These are phyloP conservation scores for Cinclus cinclus DNA, from an alignment of 2,113 vertebrate genomes.

Conservation along the genomic window DNA sequence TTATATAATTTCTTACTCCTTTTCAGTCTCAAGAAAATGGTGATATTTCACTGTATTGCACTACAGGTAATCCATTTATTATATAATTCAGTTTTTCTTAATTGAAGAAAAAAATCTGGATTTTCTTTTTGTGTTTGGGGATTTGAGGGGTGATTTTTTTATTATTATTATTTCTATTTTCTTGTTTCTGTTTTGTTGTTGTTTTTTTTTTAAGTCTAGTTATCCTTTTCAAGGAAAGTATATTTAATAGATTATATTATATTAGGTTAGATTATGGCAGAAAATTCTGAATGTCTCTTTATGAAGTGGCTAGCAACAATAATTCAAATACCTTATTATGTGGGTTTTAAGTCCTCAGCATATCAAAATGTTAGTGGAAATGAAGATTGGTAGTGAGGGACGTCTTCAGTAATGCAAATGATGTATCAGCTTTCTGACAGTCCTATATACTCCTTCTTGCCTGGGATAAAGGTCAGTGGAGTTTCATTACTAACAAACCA, in stretches of 20 bases:
- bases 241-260: background rate
- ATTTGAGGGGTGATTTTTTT: background rate
- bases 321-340: background rate
- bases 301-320: background rate
- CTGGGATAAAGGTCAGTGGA: background rate
- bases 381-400: background rate
- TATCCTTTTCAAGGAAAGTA: background rate
- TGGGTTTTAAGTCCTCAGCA: background rate
- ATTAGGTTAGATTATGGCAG: background rate
- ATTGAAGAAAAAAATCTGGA: background rate
- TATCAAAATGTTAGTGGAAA: background rate
- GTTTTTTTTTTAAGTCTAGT: background rate
- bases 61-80: background rate
- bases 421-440: background rate
- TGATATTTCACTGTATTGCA: background rate
- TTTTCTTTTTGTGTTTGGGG: background rate
- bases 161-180: background rate
- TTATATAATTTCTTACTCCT: background rate
- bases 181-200: background rate
- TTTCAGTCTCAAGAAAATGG: background rate
- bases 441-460: background rate
- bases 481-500: background rate
- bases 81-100: background rate
- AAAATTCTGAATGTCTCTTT: background rate
- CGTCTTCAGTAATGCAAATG: background rate